Evolutionary conservation across 2,888 invertebrate genomes (phyloP).

Genomic region (Hirtodrosophila histrioides): DNA sequence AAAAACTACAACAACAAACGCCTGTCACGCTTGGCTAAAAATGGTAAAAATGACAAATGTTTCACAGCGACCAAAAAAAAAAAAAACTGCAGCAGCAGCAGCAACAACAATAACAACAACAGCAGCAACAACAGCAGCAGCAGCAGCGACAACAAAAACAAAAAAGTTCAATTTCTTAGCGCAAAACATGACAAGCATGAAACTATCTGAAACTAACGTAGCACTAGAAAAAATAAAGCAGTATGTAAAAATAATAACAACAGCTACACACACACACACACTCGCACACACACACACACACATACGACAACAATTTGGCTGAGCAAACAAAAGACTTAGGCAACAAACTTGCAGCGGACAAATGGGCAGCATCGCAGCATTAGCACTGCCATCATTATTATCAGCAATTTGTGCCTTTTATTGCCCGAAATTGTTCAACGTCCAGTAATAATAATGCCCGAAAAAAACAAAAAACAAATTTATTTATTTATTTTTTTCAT

Average conservation of each 20-base stretch:
- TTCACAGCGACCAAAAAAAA: conserved; percentile 62
- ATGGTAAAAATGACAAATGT: conserved; percentile 79
- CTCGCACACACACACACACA: conserved; percentile 8
- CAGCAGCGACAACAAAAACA: conserved; percentile 25
- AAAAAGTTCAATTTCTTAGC: conserved; percentile 74
- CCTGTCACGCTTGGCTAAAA: conserved; percentile 80
- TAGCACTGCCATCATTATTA: conserved; percentile 67
- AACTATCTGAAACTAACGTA: conserved; percentile 57
- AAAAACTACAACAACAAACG: conserved; percentile 54
- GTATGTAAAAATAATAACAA: conserved; percentile 76
- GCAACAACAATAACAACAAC: conserved; percentile 40
- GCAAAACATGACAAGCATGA: conserved; percentile 78
- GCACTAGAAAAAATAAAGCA: conserved; percentile 44
- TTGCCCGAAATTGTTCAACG: conserved; percentile 73
- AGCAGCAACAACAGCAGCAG: conserved; percentile 10
- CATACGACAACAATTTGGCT: conserved; percentile 19
- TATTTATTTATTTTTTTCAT: conserved; percentile 25
- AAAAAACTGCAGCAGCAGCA: conserved; percentile 53
- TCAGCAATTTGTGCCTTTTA: conserved; percentile 73
- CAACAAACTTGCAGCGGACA: conserved; percentile 57
- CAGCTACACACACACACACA: conserved; percentile 45
- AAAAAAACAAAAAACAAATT: conserved; percentile 33
- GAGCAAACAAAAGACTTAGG: conserved; percentile 71
- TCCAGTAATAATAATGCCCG: conserved; percentile 70
- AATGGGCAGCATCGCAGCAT: conserved; percentile 24